These are phyloP conservation scores for Pseudotriccus pelzelni DNA, from an alignment of 2,797 vertebrate species.

Conservation along the genomic window DNA sequence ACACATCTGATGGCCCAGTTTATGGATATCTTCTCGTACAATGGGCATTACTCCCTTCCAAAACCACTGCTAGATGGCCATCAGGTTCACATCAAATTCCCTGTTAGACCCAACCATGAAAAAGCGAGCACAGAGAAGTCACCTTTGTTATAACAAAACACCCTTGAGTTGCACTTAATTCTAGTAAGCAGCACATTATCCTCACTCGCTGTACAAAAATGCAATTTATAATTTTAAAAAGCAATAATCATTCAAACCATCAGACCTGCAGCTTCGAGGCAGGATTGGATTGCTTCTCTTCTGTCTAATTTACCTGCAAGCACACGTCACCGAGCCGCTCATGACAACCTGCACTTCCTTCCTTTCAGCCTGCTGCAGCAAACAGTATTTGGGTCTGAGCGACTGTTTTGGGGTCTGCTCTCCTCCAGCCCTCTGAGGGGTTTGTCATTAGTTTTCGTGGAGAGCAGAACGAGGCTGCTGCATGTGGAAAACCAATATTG, in stretches of 20 bases:
- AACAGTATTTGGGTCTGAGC: background rate
- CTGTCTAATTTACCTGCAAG: background rate
- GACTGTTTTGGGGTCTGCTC: background rate
- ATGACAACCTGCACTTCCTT: background rate
- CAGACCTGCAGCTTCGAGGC: background rate
- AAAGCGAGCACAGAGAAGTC: background rate
- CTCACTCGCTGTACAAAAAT: background rate
- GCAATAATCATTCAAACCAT: background rate
- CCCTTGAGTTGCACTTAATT: background rate
- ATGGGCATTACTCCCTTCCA: background rate
- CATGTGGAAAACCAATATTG: conserved; percentile 54
- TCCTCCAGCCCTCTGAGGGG: background rate
- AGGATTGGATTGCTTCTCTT: background rate
- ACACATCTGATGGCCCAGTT: background rate
- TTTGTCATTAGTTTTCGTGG: conserved; percentile 31
- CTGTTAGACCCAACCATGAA: background rate
- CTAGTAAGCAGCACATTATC: background rate
- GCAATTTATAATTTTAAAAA: conserved; percentile 31
- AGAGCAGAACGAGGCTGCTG: conserved; percentile 11
- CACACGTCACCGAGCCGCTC: background rate
- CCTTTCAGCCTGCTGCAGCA: background rate
- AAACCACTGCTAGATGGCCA: background rate
- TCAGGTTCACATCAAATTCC: background rate
- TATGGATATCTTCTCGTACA: background rate
- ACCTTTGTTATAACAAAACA: conserved; percentile 10